phyloP scores from a whole-genome alignment of 2,888 invertebrate species.

The Cantharis rustica region DNA sequence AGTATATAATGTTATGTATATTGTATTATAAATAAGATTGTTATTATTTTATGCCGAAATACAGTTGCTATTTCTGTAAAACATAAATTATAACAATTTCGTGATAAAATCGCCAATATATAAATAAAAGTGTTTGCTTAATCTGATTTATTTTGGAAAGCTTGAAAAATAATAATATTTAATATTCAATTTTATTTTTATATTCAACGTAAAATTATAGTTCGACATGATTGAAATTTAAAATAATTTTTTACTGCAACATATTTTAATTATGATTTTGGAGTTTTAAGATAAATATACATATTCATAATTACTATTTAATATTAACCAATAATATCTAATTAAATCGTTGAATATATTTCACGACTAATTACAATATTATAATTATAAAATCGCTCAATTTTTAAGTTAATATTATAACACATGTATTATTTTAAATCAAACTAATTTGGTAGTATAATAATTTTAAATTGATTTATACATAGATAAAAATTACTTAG shows the following conservation, averaged over 20 bases:
- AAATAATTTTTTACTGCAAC: neutral
- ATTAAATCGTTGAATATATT: neutral
- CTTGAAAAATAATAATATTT: neutral
- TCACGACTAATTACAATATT: neutral
- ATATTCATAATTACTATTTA: too few species aligned
- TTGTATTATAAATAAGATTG: too few species aligned
- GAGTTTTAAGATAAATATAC: too few species aligned
- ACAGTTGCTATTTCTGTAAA: neutral
- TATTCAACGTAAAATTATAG: neutral
- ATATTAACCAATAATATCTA: too few species aligned
- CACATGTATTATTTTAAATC: neutral
- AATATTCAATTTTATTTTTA: neutral
- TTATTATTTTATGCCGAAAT: neutral
- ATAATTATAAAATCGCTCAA: too few species aligned
- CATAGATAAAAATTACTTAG: too few species aligned
- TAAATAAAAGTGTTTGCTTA: neutral
- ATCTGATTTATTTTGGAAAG: neutral
- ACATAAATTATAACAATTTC: neutral
- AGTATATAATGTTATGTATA: too few species aligned
- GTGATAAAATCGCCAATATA: neutral
- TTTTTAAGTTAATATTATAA: too few species aligned
- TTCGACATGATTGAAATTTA: neutral
- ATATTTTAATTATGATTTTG: neutral
- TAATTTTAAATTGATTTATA: neutral
- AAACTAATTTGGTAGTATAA: neutral